phyloP scores from a whole-genome alignment of 2,888 invertebrate species.

The Notocelia uddmanniana region DNA sequence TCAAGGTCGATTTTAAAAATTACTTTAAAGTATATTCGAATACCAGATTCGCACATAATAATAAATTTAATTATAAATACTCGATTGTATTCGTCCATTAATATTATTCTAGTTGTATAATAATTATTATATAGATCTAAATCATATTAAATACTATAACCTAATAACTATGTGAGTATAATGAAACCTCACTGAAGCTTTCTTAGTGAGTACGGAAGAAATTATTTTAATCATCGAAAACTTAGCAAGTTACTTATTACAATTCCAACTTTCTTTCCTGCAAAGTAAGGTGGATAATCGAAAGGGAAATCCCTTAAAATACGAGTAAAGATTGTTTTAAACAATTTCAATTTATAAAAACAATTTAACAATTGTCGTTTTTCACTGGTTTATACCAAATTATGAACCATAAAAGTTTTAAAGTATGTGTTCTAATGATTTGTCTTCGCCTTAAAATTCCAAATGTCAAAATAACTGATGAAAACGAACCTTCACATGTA shows the following conservation, averaged over 20 bases:
- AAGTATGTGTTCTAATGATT: too few relatives aligned
- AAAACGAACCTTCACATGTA: too few relatives aligned
- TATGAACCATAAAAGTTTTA: too few relatives aligned
- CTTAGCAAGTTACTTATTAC: not conserved
- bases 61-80: too few relatives aligned
- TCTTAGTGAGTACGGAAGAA: not conserved
- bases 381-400: too few relatives aligned
- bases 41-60: too few relatives aligned
- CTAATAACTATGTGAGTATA: conserved; percentile 8
- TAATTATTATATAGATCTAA: not conserved
- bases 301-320: not conserved
- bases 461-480: too few relatives aligned
- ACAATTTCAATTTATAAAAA: not conserved
- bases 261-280: not conserved
- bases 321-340: too few relatives aligned
- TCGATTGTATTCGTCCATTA: too few relatives aligned
- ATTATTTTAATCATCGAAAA: not conserved
- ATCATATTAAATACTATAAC: not conserved
- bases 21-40: too few relatives aligned
- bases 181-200: not conserved
- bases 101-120: not conserved
- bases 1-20: too few relatives aligned
- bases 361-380: not conserved
- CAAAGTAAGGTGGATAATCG: not conserved
- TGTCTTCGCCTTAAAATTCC: too few relatives aligned